Conservation (phyloP, 2,113 vertebrate species). For the Canis aureus region DNA sequence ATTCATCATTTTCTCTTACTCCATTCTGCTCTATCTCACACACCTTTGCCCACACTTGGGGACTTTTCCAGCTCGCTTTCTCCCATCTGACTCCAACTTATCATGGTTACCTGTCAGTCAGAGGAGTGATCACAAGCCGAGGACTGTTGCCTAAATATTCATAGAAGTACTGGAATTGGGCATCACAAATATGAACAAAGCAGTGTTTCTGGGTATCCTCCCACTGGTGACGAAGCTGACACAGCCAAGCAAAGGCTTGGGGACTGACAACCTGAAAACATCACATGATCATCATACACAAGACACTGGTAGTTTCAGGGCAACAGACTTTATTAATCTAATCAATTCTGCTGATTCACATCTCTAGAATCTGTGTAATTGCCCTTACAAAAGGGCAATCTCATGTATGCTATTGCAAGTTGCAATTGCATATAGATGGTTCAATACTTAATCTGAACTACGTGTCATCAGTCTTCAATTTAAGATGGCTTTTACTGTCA, state of each 20-base stretch:
- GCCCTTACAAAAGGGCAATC: conserved; percentile 4
- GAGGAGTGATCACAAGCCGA: conserved; percentile 90
- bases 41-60: background rate
- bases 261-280: conserved; percentile 86
- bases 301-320: background rate
- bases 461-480: conserved; percentile 54
- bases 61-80: background rate
- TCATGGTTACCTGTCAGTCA: conserved; percentile 91
- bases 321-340: background rate
- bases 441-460: conserved; percentile 39
- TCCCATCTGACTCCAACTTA: background rate
- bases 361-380: background rate
- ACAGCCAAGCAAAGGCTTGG: conserved; percentile 90
- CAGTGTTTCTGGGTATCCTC: conserved; percentile 86
- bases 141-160: conserved; percentile 93
- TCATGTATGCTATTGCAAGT: background rate
- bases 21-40: background rate
- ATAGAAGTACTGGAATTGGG: conserved; percentile 91
- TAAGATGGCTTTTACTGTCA: conserved; percentile 67
- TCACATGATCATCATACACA: background rate
- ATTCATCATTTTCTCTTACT: background rate
- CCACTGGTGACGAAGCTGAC: conserved; percentile 90
- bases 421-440: background rate
- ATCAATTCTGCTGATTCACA: background rate
- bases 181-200: conserved; percentile 89